Evolutionary conservation across 2,113 vertebrate species (phyloP), one percentile per base, ranked within the genome.

Genomic region (Salvelinus namaycush): DNA sequence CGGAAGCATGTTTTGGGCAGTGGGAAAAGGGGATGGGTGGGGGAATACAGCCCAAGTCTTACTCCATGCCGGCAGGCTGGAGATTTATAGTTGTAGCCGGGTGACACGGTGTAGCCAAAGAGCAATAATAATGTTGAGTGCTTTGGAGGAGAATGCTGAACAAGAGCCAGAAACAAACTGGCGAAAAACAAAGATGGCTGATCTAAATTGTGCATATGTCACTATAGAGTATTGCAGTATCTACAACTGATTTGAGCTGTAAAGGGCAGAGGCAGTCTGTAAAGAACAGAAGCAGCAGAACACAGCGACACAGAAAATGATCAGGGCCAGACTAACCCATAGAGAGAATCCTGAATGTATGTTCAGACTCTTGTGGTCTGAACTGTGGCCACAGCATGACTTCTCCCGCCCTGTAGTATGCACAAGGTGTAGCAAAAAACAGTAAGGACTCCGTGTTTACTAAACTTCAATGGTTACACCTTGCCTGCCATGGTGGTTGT

Each of bases 81-180:
- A 83, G 87, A 86, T 85, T 82, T 84, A 86, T 87, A 72, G 76
- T 76, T 49, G 79, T 82, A 73, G 79, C 73, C 74, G 1, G 75
- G 71, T 51, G n/a, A 59, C 79, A 49, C 81, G 67, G 69, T 60
- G 51, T 79, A 69, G 70, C 79, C 39, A 62, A 68, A 54, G 75
- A 68, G 49, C 60, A 77, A 81, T 88, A 79, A 84, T 84, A 85
- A 85, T 34, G 70, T 68, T 78, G 81, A 85, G 79, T 83, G 81
- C 75, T 85, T 83, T 81, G 59, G 78, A 87, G 81, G 82, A 75
- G 82, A 79, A 78, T 70, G 54, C 48, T 75, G 66, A 73, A 78
- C 3, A 20, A 48, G 34, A 14, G 29, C 72, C 51, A 73, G 57
- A 62, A 34, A 22, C n/a, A 44, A 22, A 29, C 22, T 44, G 26